These are phyloP conservation scores for Tachyglossus aculeatus DNA, from an alignment of 2,797 vertebrate genomes.

Conservation along the genomic window DNA sequence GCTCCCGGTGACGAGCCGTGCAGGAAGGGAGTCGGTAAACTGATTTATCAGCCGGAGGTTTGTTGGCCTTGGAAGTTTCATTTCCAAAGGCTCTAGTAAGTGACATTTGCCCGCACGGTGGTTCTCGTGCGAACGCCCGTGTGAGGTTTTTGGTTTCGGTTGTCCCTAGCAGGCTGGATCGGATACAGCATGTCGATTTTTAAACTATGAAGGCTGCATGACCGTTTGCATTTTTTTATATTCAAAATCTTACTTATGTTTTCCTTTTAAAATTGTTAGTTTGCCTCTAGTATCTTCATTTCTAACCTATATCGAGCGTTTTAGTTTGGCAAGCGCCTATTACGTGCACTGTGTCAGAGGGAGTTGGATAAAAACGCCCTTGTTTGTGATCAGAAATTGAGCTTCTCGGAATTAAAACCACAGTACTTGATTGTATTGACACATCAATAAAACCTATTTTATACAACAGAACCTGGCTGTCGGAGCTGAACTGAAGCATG, in stretches of 20 bases:
- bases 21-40: too few relatives aligned
- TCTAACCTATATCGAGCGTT: constrained; percentile 83
- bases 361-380: constrained; percentile 89
- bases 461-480: constrained; percentile 60
- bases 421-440: constrained; percentile 93
- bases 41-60: too few relatives aligned
- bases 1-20: too few relatives aligned
- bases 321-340: constrained; percentile 85
- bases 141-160: constrained; percentile 60
- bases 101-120: constrained; percentile 45
- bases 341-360: constrained; percentile 88
- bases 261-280: constrained; percentile 58
- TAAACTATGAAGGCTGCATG: constrained; percentile 68
- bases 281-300: constrained; percentile 72
- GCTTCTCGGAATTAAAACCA: constrained; percentile 89
- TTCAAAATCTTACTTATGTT: constrained; percentile 64
- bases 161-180: constrained; percentile 58
- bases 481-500: background rate
- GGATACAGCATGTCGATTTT: constrained; percentile 66
- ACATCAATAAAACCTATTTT: constrained; percentile 92
- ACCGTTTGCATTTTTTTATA: constrained; percentile 73
- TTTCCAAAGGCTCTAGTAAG: constrained; percentile 36
- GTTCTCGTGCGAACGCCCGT: constrained; percentile 45
- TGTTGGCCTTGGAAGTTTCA: too few relatives aligned
- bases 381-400: constrained; percentile 83